Evolutionary conservation across 2,113 vertebrate genomes (phyloP), one percentile per base, ranked within the genome.

Genomic region (Orthonyx spaldingii): DNA sequence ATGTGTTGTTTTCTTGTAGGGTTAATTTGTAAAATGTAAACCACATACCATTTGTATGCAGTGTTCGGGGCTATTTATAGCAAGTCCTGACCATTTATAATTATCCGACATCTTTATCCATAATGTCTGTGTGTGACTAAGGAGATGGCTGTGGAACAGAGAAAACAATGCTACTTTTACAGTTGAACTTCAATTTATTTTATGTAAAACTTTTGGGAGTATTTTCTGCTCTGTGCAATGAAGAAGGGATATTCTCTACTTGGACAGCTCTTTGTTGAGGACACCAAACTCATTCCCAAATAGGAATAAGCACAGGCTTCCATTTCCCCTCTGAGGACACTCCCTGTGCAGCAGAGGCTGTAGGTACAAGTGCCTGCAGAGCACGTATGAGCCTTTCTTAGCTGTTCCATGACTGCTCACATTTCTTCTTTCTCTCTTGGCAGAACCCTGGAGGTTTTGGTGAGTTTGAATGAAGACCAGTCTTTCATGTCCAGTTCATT

Each of bases 381-480:
- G 44, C 57, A 33, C 2, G 6, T 11, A 7, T 8, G 8, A 6
- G 11, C 52, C 56, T 6, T 49, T 49, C 46, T 1, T 44, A 55
- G 50, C n/a, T 39, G 52, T 6, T 24, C 35, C 27, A 11, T 6
- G n/a, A 23, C 66, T 50, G 81, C 52, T 94, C 32, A 82, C 41
- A 22, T 39, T 79, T 32, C 28, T 91, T 94, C 37, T 66, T 24
- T 86, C 22, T 93, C 91, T 94, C 94, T 70, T 96, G 95, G 44
- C 97, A 99, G 99, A 97, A 98, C 97, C 10, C 98, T 99, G 94
- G 99, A 99, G 12, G 98, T 99, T 79, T 98, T 98, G 55, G 98
- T 99, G 97, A 99, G 99, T 83, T 97, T 99, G 39, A 99, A 99
- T 61, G 93, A 98, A 39, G 99, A 98, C 33, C 98, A 98, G 23